Conservation (phyloP, 2,113 vertebrate species). For the Peromyscus californicus region DNA sequence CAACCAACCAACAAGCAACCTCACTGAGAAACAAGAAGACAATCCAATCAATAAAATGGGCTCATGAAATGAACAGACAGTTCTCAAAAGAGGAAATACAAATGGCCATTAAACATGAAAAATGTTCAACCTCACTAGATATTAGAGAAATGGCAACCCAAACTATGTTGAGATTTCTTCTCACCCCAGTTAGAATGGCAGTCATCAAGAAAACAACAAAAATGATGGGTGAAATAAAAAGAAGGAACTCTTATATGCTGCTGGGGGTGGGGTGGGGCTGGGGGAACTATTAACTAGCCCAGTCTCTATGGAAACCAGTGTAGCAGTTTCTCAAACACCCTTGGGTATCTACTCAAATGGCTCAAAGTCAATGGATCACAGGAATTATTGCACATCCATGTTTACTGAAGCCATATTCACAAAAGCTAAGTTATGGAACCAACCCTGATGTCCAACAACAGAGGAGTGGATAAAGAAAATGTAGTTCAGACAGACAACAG, state of each 20-base stretch:
- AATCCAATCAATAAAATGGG: background rate
- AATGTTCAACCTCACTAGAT: background rate
- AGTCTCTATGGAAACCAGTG: background rate
- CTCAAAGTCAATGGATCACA: background rate
- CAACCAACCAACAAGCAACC: background rate
- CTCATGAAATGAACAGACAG: background rate
- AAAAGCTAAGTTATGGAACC: background rate
- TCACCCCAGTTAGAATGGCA: background rate
- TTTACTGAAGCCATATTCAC: background rate
- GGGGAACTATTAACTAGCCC: background rate
- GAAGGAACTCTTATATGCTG: background rate
- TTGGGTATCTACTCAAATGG: background rate
- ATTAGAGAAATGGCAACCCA: background rate
- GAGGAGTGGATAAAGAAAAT: background rate
- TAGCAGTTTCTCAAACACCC: background rate
- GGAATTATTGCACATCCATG: background rate
- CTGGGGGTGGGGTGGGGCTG: too few relatives aligned
- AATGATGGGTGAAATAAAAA: background rate
- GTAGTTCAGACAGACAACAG: background rate
- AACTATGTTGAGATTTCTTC: background rate
- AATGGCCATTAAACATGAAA: background rate
- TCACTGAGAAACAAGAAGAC: background rate
- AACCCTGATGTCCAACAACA: background rate
- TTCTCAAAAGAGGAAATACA: background rate
- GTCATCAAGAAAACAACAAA: background rate